Base-by-base conservation (phyloP, 53 echinoderm and acorn worm species). In the Luidia sarsii region DNA sequence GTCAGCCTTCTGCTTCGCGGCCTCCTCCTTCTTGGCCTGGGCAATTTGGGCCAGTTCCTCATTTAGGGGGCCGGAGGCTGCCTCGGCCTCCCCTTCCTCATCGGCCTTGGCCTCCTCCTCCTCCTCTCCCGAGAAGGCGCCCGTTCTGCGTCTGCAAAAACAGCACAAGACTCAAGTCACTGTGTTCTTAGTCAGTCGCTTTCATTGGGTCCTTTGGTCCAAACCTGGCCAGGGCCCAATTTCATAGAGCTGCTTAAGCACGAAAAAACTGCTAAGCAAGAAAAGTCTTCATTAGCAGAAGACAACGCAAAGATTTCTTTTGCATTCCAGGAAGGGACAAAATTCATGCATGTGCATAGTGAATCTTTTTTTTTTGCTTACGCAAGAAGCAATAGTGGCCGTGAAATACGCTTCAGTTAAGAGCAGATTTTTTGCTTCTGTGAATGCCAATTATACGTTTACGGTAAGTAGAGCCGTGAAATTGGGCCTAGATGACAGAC, bases 1-100 rank as follows among this genome's bases (percentile, higher is more conserved):
- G 70, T 97, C 89, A 7, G 93, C 91, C 77, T 63, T 93, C 79
- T 90, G 82, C 65, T 96, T 93, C 75, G 84, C 69, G 22, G 80
- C 57, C 62, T 93, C 91, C 45, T 91, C 89, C 52, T 88, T 80
- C 67, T 93, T 93, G 28, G 50, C 50, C 75, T 75, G 59, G 29
- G 82, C 57, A 3, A 57, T 68, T 70, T 39, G 79, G 20, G 34
- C n/a, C 35, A 61, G 57, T 51, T 95, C 92, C 41, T 86, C 72
- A 46, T 83, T 69, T 32, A 73, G 36, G 32, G 56, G 46, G 29
- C 33, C 43, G 15, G 7, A 24, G 21, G 80, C 11, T 27, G 80
- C 74, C 49, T 29, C 45, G 10, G 33, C 59, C 20, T 74, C 69
- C 27, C 50, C 48, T 56, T 88, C 72, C 65, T 30, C 41, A 65